A percentile compares a stretch with the other conserved stretches of the same genome.
Evolutionary conservation across 2,888 invertebrate species (phyloP).

Genomic region (Hyposoter dolosus): DNA sequence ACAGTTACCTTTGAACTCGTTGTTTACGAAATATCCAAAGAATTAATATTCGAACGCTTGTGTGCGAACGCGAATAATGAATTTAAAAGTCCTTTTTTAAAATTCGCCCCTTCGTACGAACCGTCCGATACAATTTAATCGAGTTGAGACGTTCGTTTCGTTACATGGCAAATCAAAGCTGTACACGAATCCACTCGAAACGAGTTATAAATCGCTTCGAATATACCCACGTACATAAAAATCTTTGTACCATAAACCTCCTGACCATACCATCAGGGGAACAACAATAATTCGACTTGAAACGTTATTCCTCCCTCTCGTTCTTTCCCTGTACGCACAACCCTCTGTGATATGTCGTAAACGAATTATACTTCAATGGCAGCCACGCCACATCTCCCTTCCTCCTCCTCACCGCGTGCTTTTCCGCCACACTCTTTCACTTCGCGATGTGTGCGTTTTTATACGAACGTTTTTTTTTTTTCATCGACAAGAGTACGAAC

Average conservation of each 20-base stretch:
- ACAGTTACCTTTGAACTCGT: neutral
- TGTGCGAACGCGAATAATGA: neutral
- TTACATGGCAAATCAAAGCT: conserved; percentile 70
- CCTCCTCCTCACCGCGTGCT: conserved; percentile 2
- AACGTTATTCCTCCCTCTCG: conserved; percentile 20
- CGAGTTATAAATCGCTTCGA: conserved; percentile 67
- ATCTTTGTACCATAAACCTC: conserved; percentile 48
- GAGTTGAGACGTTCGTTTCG: conserved; percentile 64
- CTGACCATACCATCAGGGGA: conserved; percentile 32
- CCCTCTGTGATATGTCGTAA: conserved; percentile 65
- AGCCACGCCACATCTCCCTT: conserved; percentile 47
- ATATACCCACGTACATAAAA: neutral
- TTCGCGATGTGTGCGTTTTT: neutral
- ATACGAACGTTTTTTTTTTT: conserved; percentile 23
- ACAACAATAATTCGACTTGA: conserved; percentile 69
- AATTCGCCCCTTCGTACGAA: neutral
- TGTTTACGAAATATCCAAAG: conserved; percentile 5
- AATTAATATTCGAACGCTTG: neutral
- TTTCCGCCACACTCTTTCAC: neutral
- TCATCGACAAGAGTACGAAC: conserved; percentile 8
- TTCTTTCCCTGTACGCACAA: conserved; percentile 39
- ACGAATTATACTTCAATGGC: conserved; percentile 70
- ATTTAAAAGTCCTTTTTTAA: neutral
- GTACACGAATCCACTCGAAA: conserved; percentile 68
- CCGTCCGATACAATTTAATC: conserved; percentile 47